Evolutionary conservation across 2,797 vertebrate genomes (phyloP).

Genomic region (Aeoliscus strigatus): DNA sequence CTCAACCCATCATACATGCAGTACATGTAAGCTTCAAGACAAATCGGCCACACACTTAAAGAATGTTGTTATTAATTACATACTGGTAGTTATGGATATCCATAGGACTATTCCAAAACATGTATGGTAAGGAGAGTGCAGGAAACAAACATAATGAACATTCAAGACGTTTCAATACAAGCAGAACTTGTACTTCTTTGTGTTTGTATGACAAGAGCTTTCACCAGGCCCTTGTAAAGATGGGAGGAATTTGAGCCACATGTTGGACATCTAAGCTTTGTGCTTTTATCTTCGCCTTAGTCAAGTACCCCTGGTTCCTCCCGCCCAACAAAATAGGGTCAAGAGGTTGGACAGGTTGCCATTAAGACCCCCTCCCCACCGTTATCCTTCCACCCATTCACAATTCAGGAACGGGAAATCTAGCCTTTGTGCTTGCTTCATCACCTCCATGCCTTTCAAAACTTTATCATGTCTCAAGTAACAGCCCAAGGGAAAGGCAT

Average conservation of each 20-base stretch:
- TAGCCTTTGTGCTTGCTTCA: constrained; percentile 65
- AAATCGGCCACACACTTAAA: no score
- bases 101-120: no score
- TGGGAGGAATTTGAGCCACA: constrained; percentile 67
- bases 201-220: constrained; percentile 34
- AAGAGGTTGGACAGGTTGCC: constrained; percentile 68
- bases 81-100: no score
- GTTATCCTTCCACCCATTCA: constrained; percentile 51
- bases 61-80: no score
- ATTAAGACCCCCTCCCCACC: constrained; percentile 52
- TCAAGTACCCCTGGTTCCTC: constrained; percentile 55
- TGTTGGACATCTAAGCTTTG: constrained; percentile 64
- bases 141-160: no score
- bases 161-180: no score
- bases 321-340: constrained; percentile 64
- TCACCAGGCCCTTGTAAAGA: constrained; percentile 52
- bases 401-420: constrained; percentile 45
- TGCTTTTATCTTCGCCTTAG: constrained; percentile 65
- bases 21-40: no score
- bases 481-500: constrained; percentile 43
- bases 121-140: no score
- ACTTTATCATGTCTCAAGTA: constrained; percentile 61
- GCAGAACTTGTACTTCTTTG: constrained; percentile 28
- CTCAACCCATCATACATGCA: no score
- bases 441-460: constrained; percentile 60